These are phyloP conservation scores for Cotesia vestalis DNA, from an alignment of 1,140 invertebrate species.

Conservation along the genomic window DNA sequence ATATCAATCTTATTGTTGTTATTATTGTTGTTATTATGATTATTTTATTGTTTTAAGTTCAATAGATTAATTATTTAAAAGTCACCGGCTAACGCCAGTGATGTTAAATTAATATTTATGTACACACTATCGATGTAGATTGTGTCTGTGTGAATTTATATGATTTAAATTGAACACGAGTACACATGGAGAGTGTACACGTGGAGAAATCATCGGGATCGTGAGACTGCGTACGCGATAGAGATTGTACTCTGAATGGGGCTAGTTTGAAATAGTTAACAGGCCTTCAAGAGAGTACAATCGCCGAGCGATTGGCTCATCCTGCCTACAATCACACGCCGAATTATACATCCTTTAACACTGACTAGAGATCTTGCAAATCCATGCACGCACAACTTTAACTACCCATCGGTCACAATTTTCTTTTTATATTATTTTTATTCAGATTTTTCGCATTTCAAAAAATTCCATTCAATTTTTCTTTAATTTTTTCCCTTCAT, in stretches of 20 bases:
- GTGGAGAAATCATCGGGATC: constrained; percentile 34
- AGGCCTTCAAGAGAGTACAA: constrained; percentile 64
- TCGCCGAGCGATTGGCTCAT: constrained; percentile 59
- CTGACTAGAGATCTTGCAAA: constrained; percentile 50
- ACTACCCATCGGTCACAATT: constrained; percentile 31
- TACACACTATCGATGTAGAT: too few relatives aligned
- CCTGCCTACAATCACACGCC: constrained; percentile 63
- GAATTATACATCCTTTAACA: constrained; percentile 62
- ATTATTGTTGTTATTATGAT: background rate
- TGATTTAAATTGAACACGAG: constrained; percentile 23
- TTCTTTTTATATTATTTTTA: background rate
- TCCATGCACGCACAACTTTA: constrained; percentile 51
- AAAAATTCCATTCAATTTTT: constrained; percentile 6
- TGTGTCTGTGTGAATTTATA: background rate
- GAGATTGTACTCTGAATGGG: constrained; percentile 61
- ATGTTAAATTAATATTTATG: background rate
- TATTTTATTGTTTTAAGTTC: too few relatives aligned
- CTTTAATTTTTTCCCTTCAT: background rate
- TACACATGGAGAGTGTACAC: background rate
- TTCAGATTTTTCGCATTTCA: background rate
- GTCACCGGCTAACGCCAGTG: constrained; percentile 12
- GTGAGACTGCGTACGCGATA: constrained; percentile 39
- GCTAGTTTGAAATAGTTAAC: constrained; percentile 67
- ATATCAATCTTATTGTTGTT: background rate
- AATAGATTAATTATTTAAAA: background rate